Conservation (phyloP, 2,797 vertebrate genomes). For the Anniella stebbinsi region DNA sequence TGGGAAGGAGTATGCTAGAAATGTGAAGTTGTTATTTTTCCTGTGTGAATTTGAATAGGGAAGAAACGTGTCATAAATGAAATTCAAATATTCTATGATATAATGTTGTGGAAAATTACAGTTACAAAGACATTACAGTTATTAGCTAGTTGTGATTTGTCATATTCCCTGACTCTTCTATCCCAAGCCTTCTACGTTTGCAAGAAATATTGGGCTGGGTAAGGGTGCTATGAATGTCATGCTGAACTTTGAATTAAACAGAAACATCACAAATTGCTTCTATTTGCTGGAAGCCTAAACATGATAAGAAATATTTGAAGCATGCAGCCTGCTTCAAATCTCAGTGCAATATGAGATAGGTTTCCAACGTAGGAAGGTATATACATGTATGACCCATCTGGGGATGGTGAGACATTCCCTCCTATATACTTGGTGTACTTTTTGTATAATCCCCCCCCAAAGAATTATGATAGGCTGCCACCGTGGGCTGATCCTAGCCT, state of each 20-base stretch:
- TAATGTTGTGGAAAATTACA: neutral
- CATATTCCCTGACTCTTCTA: neutral
- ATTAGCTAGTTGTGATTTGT: neutral
- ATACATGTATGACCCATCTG: neutral
- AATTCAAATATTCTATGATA: neutral
- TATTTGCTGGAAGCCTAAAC: neutral
- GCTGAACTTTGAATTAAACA: neutral
- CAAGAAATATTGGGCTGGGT: neutral
- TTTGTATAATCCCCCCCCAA: neutral
- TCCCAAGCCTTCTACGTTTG: neutral
- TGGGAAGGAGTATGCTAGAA: neutral
- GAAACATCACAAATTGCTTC: neutral
- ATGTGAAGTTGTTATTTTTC: neutral
- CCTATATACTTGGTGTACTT: neutral
- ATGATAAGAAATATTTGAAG: neutral
- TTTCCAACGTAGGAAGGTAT: neutral
- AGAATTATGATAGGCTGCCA: neutral
- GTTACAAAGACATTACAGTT: neutral
- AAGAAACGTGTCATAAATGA: neutral
- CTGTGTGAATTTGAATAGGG: neutral
- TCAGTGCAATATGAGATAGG: neutral
- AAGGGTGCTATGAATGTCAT: neutral
- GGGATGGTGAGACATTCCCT: too few species aligned
- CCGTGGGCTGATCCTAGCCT: neutral
- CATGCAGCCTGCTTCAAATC: neutral